phyloP scores from a whole-genome alignment of 2,113 vertebrate species.

The Sporophila hypoxantha region DNA sequence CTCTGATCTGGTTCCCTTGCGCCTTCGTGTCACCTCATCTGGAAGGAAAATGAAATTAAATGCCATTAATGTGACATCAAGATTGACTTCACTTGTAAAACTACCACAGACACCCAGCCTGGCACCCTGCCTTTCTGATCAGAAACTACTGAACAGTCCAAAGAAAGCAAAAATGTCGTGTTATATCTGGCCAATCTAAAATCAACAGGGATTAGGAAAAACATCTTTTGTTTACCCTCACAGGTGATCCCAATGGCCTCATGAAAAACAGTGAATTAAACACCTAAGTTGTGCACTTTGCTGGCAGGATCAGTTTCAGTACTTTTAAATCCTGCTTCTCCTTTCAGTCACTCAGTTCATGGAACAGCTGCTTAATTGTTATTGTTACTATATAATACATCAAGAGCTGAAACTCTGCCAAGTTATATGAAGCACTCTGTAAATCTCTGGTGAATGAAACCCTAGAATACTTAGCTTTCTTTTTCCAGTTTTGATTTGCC shows the following conservation, averaged over 20 bases:
- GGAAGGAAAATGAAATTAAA: conserved; percentile 39
- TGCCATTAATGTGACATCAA: background rate
- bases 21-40: conserved; percentile 75
- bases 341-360: background rate
- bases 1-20: conserved; percentile 84
- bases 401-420: conserved; percentile 6
- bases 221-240: background rate
- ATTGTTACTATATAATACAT: background rate
- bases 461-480: background rate
- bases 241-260: background rate
- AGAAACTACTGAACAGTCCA: background rate
- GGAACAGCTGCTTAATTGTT: conserved; percentile 10
- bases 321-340: background rate
- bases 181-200: background rate
- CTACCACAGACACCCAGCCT: background rate
- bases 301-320: background rate
- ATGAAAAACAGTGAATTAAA: background rate
- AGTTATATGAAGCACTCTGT: background rate
- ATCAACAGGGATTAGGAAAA: background rate
- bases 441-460: background rate
- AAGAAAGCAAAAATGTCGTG: background rate
- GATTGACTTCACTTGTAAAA: background rate
- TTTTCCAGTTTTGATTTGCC: background rate
- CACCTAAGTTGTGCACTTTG: background rate
- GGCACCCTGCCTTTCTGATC: background rate